These are phyloP conservation scores for Paragorgia papillata DNA, from an alignment of 92 coral and sea anemone species.

Conservation along the genomic window DNA sequence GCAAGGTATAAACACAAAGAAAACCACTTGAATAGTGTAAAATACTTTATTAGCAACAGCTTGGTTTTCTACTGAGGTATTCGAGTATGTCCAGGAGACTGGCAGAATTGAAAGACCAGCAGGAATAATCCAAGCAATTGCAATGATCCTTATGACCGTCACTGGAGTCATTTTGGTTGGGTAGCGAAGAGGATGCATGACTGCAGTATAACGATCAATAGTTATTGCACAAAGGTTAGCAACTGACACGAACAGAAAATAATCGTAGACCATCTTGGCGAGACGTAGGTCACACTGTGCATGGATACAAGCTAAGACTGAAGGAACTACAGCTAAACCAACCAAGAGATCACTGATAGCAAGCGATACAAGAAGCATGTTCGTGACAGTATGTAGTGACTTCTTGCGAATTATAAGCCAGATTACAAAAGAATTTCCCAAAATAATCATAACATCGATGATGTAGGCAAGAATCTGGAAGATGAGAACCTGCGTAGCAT, in stretches of 20 bases:
- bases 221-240: slow-evolving; percentile 78
- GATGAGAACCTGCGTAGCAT: neutral
- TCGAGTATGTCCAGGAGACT: slow-evolving; percentile 70
- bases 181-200: slow-evolving; percentile 58
- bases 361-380: slow-evolving; percentile 73
- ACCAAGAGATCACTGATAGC: slow-evolving; percentile 79
- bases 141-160: slow-evolving; percentile 53
- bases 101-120: slow-evolving; percentile 65
- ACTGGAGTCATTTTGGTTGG: slow-evolving; percentile 49
- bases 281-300: slow-evolving; percentile 64
- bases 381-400: slow-evolving; percentile 71
- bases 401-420: slow-evolving; percentile 67
- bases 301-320: slow-evolving; percentile 71
- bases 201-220: slow-evolving; percentile 59
- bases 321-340: slow-evolving; percentile 72
- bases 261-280: slow-evolving; percentile 72
- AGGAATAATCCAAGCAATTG: slow-evolving; percentile 68
- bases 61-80: slow-evolving; percentile 34
- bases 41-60: slow-evolving; percentile 70
- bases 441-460: slow-evolving; percentile 58
- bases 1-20: slow-evolving; percentile 76
- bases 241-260: slow-evolving; percentile 74
- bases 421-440: slow-evolving; percentile 75
- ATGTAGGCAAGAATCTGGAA: slow-evolving; percentile 44
- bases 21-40: slow-evolving; percentile 71